phyloP scores from a whole-genome alignment of 2,113 vertebrate species.

The Sminthopsis crassicaudata region DNA sequence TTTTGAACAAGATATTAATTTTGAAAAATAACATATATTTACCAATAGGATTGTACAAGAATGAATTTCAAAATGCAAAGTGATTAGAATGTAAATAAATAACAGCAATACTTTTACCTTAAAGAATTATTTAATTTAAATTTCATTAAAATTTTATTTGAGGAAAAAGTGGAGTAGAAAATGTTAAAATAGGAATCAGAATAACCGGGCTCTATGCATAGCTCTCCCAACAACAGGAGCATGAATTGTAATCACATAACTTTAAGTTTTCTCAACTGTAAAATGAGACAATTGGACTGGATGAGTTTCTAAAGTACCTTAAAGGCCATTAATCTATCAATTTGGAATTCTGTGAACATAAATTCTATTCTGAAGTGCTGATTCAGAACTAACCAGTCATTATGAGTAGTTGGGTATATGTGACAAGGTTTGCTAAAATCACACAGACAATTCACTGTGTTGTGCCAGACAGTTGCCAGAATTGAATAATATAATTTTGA shows the following conservation, averaged over 20 bases:
- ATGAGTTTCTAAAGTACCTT: slow-evolving; percentile 6
- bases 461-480: background rate
- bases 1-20: background rate
- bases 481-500: slow-evolving; percentile 8
- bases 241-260: background rate
- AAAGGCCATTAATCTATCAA: background rate
- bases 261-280: background rate
- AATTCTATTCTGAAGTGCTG: background rate
- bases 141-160: slow-evolving; percentile 46
- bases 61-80: slow-evolving; percentile 7
- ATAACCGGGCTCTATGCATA: too few species aligned
- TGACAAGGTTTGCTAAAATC: background rate
- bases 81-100: slow-evolving; percentile 7
- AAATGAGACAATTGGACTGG: background rate
- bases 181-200: background rate
- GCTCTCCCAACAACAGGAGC: background rate
- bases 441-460: background rate
- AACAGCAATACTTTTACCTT: slow-evolving; percentile 33
- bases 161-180: slow-evolving; percentile 13
- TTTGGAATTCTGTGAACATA: background rate
- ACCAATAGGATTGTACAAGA: background rate
- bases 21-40: background rate
- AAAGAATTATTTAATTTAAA: background rate
- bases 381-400: slow-evolving; percentile 1
- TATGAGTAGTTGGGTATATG: background rate